A percentile compares a stretch with the other conserved stretches of the same genome.
Evolutionary conservation across 2,113 vertebrate genomes (phyloP).

Genomic region (Dicrurus megarhynchus): DNA sequence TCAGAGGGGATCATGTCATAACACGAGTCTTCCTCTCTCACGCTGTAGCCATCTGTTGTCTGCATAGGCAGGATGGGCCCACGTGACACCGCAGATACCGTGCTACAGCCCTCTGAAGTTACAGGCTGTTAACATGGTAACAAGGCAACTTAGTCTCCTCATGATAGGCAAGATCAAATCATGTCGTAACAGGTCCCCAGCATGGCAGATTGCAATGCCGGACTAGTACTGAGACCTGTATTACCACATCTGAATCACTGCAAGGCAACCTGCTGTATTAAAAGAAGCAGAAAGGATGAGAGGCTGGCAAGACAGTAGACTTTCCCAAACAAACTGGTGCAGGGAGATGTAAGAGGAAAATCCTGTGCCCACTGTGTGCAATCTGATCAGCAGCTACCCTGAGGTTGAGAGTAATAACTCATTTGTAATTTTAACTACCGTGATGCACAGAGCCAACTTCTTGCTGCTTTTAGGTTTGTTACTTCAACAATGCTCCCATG

Average conservation of each 20-base stretch:
- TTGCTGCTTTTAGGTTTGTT: not conserved
- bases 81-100: not conserved
- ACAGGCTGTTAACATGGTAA: slow-evolving; percentile 22
- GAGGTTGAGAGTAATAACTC: not conserved
- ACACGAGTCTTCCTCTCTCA: not conserved
- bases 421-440: not conserved
- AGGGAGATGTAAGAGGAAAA: not conserved
- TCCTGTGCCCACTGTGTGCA: not conserved
- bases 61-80: not conserved
- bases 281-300: not conserved
- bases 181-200: not conserved
- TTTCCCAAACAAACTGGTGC: not conserved
- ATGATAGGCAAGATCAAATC: slow-evolving; percentile 25
- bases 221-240: not conserved
- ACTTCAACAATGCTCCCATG: not conserved
- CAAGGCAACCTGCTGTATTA: not conserved
- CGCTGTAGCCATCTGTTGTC: not conserved
- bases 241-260: not conserved
- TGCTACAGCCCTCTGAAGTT: not conserved
- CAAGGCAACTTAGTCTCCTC: not conserved
- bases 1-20: not conserved
- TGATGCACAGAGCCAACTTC: not conserved
- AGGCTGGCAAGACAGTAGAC: not conserved
- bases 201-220: not conserved
- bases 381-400: not conserved